phyloP scores from a whole-genome alignment of 2,888 invertebrate species.

The Clistopyga incitator region DNA sequence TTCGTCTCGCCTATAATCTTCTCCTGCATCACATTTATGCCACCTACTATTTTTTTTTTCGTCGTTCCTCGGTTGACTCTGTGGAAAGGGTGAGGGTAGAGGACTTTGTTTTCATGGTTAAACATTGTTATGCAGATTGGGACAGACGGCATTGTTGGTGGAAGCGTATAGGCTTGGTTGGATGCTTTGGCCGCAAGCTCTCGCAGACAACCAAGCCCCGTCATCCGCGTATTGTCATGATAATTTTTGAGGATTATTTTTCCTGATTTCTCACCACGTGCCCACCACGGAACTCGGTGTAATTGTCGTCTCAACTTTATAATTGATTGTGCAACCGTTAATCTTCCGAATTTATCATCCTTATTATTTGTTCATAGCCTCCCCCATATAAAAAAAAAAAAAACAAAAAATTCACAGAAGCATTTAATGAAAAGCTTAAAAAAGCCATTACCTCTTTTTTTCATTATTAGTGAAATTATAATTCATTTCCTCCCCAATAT shows the following conservation, averaged over 20 bases:
- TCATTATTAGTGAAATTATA: no score
- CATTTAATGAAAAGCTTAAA: neutral
- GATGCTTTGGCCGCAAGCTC: constrained; percentile 50
- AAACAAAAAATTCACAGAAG: no score
- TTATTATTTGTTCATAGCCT: neutral
- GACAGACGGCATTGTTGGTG: constrained; percentile 79
- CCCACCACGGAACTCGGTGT: neutral
- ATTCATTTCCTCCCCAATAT: no score
- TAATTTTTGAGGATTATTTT: constrained; percentile 79
- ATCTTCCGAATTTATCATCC: neutral
- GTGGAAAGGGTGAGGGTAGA: constrained; percentile 63
- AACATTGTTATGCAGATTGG: constrained; percentile 82
- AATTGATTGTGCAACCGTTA: constrained; percentile 7
- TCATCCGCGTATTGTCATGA: constrained; percentile 76
- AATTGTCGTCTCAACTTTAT: constrained; percentile 2
- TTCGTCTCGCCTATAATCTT: constrained; percentile 19
- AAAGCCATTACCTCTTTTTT: neutral
- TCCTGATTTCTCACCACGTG: constrained; percentile 56
- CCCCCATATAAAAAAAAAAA: neutral
- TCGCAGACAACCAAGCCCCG: constrained; percentile 13
- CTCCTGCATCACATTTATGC: neutral
- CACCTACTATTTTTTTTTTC: constrained; percentile 27
- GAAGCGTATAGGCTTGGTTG: constrained; percentile 57
- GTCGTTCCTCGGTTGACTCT: constrained; percentile 34
- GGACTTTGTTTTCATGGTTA: constrained; percentile 79